Evolutionary conservation across 2,797 vertebrate genomes (phyloP), one percentile per base, ranked within the genome.

Genomic region (Spinus olivaceus): DNA sequence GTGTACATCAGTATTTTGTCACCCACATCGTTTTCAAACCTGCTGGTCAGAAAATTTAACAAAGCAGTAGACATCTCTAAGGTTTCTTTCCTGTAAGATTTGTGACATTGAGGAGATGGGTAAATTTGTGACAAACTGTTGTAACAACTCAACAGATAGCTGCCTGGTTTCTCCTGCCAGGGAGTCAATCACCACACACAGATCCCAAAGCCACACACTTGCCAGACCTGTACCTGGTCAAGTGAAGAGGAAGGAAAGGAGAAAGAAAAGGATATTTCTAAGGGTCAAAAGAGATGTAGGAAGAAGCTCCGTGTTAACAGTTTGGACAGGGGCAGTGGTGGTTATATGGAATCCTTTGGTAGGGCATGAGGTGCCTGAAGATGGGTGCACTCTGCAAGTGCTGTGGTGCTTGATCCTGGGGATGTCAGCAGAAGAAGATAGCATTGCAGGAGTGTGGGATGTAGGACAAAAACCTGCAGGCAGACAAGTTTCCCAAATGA

Each of bases 21-120:
- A 93, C 88, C 82, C 66, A 95, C 92, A 30, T 9, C 15, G 14
- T 83, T 84, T 93, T 88, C 80, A 67, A 90, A 84, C 53, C 59
- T 88, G 86, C 82, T 94, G 94, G 94, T 81, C 93, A 94, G 73
- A 93, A 94, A 81, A 84, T 63, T 49, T 88, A 66, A 79, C 51
- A 86, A 77, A 86, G 64, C 70, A 41, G 56, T 30, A 94, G 81
- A 81, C 17, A 83, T 28, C 47, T 76, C 70, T 47, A 66, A 69
- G 51, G 66, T 59, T 47, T 44, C 90, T 66, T 51, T 78, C 69
- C 50, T 90, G 18, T 71, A 72, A 60, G 28, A 57, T 76, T 76
- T 70, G 66, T 66, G 66, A 73, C 51, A 88, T 35, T 35, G 50
- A 94, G 22, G 19, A 79, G 59, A 88, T 72, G 37, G 25, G 39